phyloP scores from a whole-genome alignment of 2,888 invertebrate species.

The Tenthredo scrophulariae region DNA sequence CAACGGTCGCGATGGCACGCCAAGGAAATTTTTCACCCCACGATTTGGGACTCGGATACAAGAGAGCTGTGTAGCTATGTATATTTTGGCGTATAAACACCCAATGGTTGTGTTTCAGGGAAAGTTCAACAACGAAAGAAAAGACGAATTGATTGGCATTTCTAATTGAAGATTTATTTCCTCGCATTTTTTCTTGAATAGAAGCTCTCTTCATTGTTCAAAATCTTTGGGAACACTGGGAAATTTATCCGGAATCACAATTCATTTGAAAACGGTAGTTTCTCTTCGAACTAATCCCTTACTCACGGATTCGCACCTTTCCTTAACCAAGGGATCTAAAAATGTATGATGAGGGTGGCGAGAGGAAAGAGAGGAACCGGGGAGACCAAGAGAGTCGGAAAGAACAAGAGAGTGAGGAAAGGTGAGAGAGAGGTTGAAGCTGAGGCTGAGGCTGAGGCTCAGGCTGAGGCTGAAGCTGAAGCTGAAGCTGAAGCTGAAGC shows the following conservation, averaged over 20 bases:
- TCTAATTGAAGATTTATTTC: background rate
- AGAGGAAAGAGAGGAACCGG: slow-evolving; percentile 46
- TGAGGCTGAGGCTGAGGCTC: slow-evolving; percentile 7
- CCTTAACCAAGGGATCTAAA: slow-evolving; percentile 58
- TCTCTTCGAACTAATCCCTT: slow-evolving; percentile 43
- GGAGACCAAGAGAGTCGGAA: slow-evolving; percentile 48
- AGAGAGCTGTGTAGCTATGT: background rate
- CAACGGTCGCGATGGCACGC: background rate
- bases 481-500: slow-evolving; percentile 33
- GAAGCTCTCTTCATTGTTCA: background rate
- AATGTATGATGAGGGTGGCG: slow-evolving; percentile 59
- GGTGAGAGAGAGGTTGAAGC: background rate
- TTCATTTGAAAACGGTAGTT: slow-evolving; percentile 17
- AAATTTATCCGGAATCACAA: slow-evolving; percentile 23
- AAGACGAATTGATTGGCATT: background rate
- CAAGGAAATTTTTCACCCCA: background rate
- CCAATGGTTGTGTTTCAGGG: background rate
- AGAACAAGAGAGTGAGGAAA: slow-evolving; percentile 27
- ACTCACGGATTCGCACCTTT: slow-evolving; percentile 58
- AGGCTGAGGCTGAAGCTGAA: slow-evolving; percentile 10
- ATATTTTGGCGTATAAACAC: background rate
- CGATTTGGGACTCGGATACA: background rate
- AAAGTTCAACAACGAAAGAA: background rate
- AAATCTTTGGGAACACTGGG: background rate
- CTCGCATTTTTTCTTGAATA: background rate